Conservation (phyloP, 2,888 invertebrate species). For the Trissolcus japonicus region DNA sequence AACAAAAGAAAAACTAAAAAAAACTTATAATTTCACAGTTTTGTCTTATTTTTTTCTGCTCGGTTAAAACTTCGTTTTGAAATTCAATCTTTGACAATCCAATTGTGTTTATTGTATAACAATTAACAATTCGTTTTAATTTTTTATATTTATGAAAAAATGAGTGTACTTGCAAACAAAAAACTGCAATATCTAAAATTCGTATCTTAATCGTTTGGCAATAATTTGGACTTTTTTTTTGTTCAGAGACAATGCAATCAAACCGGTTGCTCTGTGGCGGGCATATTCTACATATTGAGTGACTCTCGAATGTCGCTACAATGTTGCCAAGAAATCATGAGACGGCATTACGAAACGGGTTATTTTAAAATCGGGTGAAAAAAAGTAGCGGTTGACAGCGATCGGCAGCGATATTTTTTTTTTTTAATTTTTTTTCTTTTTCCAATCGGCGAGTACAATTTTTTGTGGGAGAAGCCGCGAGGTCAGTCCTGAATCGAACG, state of each 20-base stretch:
- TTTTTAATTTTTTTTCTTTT: too few species aligned
- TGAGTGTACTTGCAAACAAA: background rate
- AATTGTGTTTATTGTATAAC: too few species aligned
- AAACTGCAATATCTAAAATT: constrained; percentile 5
- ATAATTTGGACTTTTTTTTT: constrained; percentile 32
- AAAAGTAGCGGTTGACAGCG: background rate
- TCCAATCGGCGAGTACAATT: too few species aligned
- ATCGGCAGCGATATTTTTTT: too few species aligned
- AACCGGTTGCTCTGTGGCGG: constrained; percentile 42
- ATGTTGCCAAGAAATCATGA: constrained; percentile 16
- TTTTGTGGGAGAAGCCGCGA: constrained; percentile 69
- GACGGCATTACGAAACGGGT: constrained; percentile 9
- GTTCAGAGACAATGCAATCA: constrained; percentile 37
- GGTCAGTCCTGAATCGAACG: constrained; percentile 39
- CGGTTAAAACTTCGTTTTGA: too few species aligned
- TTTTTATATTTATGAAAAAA: too few species aligned
- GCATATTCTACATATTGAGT: constrained; percentile 25
- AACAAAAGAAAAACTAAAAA: too few species aligned
- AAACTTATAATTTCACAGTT: too few species aligned
- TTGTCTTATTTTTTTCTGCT: too few species aligned
- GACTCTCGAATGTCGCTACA: constrained; percentile 26
- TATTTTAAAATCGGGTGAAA: constrained; percentile 9
- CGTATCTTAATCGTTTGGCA: constrained; percentile 29
- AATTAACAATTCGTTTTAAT: too few species aligned
- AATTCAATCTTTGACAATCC: too few species aligned